These are phyloP conservation scores for Scartelaos histophorus DNA, from an alignment of 2,113 vertebrate genomes.

Conservation along the genomic window DNA sequence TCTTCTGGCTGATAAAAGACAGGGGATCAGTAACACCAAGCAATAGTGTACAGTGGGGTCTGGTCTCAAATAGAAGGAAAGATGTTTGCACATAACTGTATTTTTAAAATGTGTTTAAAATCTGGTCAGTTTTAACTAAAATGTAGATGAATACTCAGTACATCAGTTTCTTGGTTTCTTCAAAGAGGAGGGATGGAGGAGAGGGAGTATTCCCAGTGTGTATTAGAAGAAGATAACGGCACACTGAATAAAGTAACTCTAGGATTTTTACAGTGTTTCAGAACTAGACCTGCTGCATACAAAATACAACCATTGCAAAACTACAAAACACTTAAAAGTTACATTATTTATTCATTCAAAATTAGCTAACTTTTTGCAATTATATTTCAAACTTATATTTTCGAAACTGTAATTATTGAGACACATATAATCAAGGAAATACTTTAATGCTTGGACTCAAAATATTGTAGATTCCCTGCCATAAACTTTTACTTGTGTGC, in stretches of 20 bases:
- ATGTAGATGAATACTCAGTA: neutral
- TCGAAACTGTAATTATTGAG: too few species aligned
- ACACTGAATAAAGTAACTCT: neutral
- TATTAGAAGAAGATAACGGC: neutral
- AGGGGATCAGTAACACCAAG: slow-evolving; percentile 1
- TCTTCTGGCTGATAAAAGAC: slow-evolving; percentile 3
- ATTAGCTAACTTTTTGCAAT: too few species aligned
- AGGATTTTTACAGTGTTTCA: neutral
- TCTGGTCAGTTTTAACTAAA: neutral
- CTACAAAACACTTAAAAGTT: neutral
- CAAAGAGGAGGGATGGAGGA: neutral
- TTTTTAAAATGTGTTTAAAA: neutral
- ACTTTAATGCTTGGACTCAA: neutral
- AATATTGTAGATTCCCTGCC: neutral
- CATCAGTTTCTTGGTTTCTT: neutral
- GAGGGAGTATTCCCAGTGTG: neutral
- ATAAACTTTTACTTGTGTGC: neutral
- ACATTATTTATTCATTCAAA: too few species aligned
- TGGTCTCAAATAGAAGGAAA: neutral
- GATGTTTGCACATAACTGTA: neutral
- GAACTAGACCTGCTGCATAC: neutral
- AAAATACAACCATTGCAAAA: neutral
- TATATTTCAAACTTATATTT: too few species aligned
- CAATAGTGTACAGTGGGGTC: neutral
- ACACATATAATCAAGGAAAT: too few species aligned